Conservation (phyloP, 2,797 vertebrate species). For the Chromobotia macracanthus region DNA sequence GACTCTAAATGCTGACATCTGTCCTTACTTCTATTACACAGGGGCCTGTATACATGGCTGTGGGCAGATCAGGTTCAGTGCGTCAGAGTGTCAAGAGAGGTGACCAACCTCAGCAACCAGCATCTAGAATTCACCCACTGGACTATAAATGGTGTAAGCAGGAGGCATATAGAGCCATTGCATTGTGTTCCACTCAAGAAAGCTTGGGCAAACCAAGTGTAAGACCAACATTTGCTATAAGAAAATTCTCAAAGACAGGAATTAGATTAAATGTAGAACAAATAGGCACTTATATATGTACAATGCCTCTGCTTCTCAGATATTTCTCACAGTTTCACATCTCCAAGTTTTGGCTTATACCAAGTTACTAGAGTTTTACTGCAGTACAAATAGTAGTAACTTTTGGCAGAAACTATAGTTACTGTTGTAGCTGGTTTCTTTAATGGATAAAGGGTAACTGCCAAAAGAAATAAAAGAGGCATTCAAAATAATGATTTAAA, state of each 20-base stretch:
- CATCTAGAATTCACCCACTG: slow-evolving; percentile 32
- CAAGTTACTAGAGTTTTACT: neutral
- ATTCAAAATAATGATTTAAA: neutral
- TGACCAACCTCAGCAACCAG: slow-evolving; percentile 17
- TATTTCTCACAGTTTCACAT: too few relatives aligned
- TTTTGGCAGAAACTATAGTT: neutral
- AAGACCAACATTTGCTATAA: too few relatives aligned
- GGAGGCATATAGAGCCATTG: neutral
- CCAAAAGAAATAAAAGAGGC: neutral
- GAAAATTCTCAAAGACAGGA: too few relatives aligned
- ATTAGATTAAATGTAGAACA: too few relatives aligned
- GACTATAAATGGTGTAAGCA: slow-evolving; percentile 6
- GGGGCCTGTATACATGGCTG: slow-evolving; percentile 20
- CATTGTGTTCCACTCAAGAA: neutral
- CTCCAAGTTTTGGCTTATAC: neutral
- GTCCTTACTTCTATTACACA: slow-evolving; percentile 36
- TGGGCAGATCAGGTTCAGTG: slow-evolving; percentile 11
- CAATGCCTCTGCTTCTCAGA: too few relatives aligned
- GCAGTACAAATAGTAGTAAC: neutral
- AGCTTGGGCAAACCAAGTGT: too few relatives aligned
- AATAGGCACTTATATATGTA: too few relatives aligned
- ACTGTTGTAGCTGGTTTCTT: neutral
- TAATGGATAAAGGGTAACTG: neutral
- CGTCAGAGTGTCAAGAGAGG: slow-evolving; percentile 5
- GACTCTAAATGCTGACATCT: slow-evolving; percentile 52